Conservation (phyloP, 2,797 vertebrate species). For the Melanotaenia pygmaea region DNA sequence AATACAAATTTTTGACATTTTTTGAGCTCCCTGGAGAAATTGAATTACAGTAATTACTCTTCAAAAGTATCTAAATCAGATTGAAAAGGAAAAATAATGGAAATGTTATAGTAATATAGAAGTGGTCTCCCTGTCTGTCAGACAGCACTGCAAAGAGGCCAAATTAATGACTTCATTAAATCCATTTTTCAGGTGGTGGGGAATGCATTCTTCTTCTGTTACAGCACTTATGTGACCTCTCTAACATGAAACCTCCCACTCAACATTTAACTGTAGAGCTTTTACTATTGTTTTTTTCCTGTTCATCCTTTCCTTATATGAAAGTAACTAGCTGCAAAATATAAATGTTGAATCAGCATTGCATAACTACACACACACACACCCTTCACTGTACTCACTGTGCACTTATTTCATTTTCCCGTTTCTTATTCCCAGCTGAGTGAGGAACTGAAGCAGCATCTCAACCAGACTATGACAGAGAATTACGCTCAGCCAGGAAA, state of each 20-base stretch:
- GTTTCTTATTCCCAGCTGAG: conserved; percentile 81
- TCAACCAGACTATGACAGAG: conserved; percentile 85
- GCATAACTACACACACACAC: neutral
- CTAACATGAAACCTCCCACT: conserved; percentile 10
- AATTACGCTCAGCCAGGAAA: conserved; percentile 85
- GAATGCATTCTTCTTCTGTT: neutral
- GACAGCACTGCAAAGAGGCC: neutral
- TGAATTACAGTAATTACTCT: no score
- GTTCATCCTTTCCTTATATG: neutral
- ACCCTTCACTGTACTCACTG: conserved; percentile 5
- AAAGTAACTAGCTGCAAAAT: conserved; percentile 15
- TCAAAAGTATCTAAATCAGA: no score
- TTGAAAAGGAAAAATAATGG: no score
- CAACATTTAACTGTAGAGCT: neutral
- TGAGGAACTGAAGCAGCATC: conserved; percentile 87
- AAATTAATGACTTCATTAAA: conserved; percentile 22
- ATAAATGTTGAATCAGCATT: neutral
- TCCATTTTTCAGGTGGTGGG: conserved; percentile 5
- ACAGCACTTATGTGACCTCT: conserved; percentile 20
- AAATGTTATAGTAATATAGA: neutral
- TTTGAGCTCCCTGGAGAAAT: no score
- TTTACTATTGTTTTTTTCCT: conserved; percentile 9
- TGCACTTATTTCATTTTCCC: conserved; percentile 6
- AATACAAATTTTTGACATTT: neutral
- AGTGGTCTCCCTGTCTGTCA: neutral